phyloP scores from a whole-genome alignment of 2,797 vertebrate species.

The Phaenicophaeus curvirostris region DNA sequence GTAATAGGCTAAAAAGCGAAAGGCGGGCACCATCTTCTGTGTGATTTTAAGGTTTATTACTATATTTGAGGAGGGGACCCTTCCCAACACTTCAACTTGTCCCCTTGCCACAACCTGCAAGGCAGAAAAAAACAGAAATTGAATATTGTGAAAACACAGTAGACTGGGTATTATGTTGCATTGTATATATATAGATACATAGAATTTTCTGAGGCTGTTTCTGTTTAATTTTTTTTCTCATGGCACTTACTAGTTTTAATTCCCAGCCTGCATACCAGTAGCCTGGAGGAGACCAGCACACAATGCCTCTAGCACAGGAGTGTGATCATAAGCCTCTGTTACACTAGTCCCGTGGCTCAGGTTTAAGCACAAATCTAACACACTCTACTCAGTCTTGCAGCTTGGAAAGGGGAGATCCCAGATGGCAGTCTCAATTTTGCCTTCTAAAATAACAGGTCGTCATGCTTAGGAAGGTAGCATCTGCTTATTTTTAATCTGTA shows the following conservation, averaged over 20 bases:
- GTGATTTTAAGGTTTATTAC: conserved; percentile 60
- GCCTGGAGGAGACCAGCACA: background rate
- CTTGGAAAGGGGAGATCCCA: background rate
- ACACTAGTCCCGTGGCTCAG: background rate
- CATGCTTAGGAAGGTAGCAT: background rate
- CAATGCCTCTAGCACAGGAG: background rate
- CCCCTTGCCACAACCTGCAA: conserved; percentile 73
- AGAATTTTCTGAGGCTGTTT: background rate
- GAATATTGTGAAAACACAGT: background rate
- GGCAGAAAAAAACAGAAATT: background rate
- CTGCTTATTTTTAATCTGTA: background rate
- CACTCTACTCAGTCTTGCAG: background rate
- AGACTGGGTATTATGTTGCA: background rate
- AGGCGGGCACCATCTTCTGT: conserved; percentile 69
- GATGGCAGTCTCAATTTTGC: background rate
- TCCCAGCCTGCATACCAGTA: background rate
- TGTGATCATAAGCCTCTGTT: background rate
- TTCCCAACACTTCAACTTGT: conserved; percentile 48
- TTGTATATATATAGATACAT: background rate
- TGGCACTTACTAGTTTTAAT: background rate
- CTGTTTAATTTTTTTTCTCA: background rate
- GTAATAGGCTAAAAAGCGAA: conserved; percentile 77
- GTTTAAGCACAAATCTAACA: background rate
- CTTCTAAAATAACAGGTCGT: background rate
- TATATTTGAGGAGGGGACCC: conserved; percentile 48